Base-by-base conservation (phyloP, 2,888 invertebrate genomes). In the Ephialtes manifestator region DNA sequence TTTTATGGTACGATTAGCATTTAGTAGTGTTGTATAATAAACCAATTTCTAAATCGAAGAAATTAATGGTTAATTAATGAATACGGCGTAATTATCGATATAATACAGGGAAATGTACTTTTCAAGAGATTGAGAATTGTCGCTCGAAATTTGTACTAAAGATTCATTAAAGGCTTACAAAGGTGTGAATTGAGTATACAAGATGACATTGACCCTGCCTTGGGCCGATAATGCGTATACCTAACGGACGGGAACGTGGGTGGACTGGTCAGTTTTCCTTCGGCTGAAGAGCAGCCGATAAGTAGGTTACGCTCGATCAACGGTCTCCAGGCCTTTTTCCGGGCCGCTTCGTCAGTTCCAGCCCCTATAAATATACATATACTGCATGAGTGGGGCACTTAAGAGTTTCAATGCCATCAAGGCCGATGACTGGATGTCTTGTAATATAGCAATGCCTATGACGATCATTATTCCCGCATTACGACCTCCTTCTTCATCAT, bases 191-290 rank as follows among this genome's bases (percentile, higher is more conserved):
- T 28, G n/a, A 58, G 10, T 24, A 28, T 58, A 39, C 58, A 11
- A 76, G 71, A 87, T 90, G 93, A 92, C 93, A 93, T 93, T 93
- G 93, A 93, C 92, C 91, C 91, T 92, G 89, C 89, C 91, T 92
- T 92, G 92, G 87, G 85, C 15, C 70, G 67, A 46, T 39, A 39
- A 39, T 65, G 77, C 71, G 75, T 80, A 75, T 88, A 88, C 87
- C 87, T 86, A 87, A 89, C 88, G 85, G 87, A 70, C 51, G 55
- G 89, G 90, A 92, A 78, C 39, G 93, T 93, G 91, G 93, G 93
- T 92, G 93, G 90, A 93, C 92, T 90, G 91, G 92, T 93, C 91
- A 93, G 91, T 91, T 63, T 83, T 75, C 53, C 55, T 80, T 43
- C 18, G 46, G 53, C 60, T 15, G 75, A 65, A 35, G 72, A 74